A percentile compares a stretch with the other conserved stretches of the same genome.
These are phyloP conservation scores for Belonocnema kinseyi DNA, from an alignment of 1,140 invertebrate genomes.

Conservation along the genomic window DNA sequence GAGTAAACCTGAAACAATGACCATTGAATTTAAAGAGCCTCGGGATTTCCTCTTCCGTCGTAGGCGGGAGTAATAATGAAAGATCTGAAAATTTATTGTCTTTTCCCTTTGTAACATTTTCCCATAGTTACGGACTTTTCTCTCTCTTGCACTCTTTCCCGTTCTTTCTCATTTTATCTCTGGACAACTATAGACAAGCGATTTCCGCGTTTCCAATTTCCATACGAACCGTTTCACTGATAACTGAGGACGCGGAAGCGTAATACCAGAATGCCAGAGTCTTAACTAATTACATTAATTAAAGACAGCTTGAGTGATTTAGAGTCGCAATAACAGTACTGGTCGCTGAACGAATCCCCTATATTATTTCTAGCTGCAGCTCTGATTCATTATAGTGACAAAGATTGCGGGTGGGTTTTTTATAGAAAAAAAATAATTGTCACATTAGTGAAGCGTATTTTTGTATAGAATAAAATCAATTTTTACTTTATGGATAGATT, in stretches of 20 bases:
- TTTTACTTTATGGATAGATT: no score
- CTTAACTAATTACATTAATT: slow-evolving; percentile 22
- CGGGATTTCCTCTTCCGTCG: background rate
- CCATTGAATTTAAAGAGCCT: slow-evolving; percentile 23
- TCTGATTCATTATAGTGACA: no score
- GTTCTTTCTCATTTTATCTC: slow-evolving; percentile 26
- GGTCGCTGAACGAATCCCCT: slow-evolving; percentile 37
- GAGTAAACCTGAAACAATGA: slow-evolving; percentile 22
- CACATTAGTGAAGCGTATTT: no score
- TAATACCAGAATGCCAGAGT: slow-evolving; percentile 1
- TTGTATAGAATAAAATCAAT: no score
- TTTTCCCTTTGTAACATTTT: slow-evolving; percentile 14
- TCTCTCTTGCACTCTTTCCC: background rate
- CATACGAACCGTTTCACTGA: slow-evolving; percentile 15
- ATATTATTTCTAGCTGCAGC: no score
- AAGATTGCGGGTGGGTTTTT: no score
- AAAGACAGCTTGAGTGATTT: slow-evolving; percentile 30
- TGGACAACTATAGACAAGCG: background rate
- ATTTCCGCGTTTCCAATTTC: slow-evolving; percentile 26
- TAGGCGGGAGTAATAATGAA: slow-evolving; percentile 12
- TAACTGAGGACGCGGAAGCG: slow-evolving; percentile 17
- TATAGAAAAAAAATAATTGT: no score
- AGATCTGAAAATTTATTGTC: slow-evolving; percentile 19
- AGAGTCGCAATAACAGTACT: slow-evolving; percentile 55
- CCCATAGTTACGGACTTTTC: slow-evolving; percentile 1